phyloP scores from a whole-genome alignment of 2,797 vertebrate species.

The Octomys mimax region DNA sequence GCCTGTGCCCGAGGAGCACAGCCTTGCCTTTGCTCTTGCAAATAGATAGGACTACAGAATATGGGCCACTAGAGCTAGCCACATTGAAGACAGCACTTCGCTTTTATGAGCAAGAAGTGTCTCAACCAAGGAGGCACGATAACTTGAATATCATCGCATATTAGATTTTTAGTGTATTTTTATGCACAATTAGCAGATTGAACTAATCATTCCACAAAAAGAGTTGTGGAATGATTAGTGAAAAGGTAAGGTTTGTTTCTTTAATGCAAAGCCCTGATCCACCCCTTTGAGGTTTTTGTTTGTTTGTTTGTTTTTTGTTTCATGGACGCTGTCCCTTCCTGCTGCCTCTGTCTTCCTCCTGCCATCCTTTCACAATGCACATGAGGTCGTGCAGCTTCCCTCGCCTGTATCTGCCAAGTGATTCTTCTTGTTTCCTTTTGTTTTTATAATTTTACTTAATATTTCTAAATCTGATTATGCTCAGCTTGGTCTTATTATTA shows the following conservation, averaged over 20 bases:
- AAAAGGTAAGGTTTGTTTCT: not conserved
- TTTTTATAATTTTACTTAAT: not conserved
- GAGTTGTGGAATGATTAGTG: not conserved
- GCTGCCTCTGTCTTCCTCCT: not conserved
- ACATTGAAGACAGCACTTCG: not conserved
- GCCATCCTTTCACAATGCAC: not conserved
- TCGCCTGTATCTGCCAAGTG: not conserved
- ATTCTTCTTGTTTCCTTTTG: not conserved
- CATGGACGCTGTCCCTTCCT: not conserved
- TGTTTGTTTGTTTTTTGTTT: slow-evolving; percentile 19
- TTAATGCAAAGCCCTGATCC: not conserved
- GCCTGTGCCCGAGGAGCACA: not conserved
- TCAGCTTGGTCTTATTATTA: not conserved
- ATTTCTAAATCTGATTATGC: not conserved
- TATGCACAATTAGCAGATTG: not conserved
- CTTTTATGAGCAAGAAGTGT: slow-evolving; percentile 19
- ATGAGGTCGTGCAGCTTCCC: not conserved
- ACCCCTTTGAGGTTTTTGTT: not conserved
- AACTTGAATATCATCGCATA: not conserved
- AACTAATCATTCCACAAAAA: too few relatives aligned
- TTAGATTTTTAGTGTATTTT: not conserved
- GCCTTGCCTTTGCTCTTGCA: not conserved
- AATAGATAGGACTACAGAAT: not conserved
- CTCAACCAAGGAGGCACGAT: not conserved
- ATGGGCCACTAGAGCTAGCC: not conserved